Evolutionary conservation across 2,113 vertebrate genomes (phyloP), one percentile per base, ranked within the genome.

Genomic region (Malaclemys terrapin): DNA sequence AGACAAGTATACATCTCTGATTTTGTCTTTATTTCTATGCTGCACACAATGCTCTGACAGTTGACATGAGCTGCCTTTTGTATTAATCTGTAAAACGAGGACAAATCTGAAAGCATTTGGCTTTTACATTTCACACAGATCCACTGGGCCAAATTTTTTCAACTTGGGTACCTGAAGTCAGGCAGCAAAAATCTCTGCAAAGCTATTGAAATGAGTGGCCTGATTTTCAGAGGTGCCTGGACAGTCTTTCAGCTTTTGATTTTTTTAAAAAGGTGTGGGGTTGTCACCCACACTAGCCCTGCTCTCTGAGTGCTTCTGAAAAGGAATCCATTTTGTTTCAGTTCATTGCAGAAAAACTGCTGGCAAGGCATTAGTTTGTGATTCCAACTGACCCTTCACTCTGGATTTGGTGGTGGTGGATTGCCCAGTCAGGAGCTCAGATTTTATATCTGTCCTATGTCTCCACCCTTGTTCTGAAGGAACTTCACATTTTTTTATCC

Each of bases 291-390:
- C 52, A 56, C 52, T 42, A 25, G 24, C 13, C 22, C n/a, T 57
- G 38, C 81, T 82, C 52, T 38, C 4, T 1, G 1, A 12, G 49
- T 1, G 0, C 3, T 2, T 35, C 38, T 78, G 52, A 27, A 79
- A 49, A 65, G 45, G 65, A 72, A 88, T 59, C 57, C 80, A 59
- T 84, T n/a, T 22, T 14, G 49, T 62, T 84, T 35, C 45, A 10
- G 24, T 57, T 82, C 50, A 53, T 9, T n/a, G 0, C 4, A 72
- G 84, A 62, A 2, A 0, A 87, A 54, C 54, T 2, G n/a, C 62
- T 4, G 11, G 11, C 11, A 22, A 7, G 11, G 56, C 35, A 8
- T 13, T 3, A 69, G 27, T 47, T 25, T 78, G 75, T 78, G 42
- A 78, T 78, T 78, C 38, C 45, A 78, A 47, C n/a, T 0, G 14